Evolutionary conservation across 2,797 vertebrate genomes (phyloP), one percentile per base, ranked within the genome.

Genomic region (Aselliscus stoliczkanus): DNA sequence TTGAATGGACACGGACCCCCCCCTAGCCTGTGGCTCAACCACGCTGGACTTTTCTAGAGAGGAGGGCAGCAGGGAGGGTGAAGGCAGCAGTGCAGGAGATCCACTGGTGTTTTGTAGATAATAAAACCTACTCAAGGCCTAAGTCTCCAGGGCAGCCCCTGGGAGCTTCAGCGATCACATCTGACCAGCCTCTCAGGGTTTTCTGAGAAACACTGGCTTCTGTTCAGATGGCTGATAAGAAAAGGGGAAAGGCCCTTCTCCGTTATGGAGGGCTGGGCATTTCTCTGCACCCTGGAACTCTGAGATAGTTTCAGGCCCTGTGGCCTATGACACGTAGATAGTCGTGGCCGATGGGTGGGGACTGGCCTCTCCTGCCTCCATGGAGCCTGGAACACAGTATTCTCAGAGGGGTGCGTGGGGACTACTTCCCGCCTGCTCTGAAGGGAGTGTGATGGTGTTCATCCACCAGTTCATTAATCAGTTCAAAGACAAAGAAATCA

Each of bases 361-460:
- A 69, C 21, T 4, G 39, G 20, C 50, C 21, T 6, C 37, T n/a
- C 11, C 11, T 47, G 29, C 27, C n/a, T 42, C 39, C 1, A 1
- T 52, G 7, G 13, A 17, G 50, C 9, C 39, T 54, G 31, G 6
- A 17, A 39, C 31, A 6, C 14, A 1, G 56, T 15, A 4, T 62
- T 18, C 65, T 44, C 37, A 9, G 56, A 18, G 14, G n/a, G 23
- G 52, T 37, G 7, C 12, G 2, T 6, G 1, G 44, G 50, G 47
- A 4, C 20, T 0, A 9, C 29, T 21, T 7, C n/a, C n/a, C 20
- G 3, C 7, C 31, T 9, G 17, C 80, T 77, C 21, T 1, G 27
- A 50, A 9, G 29, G 18, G 47, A 50, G 39, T 0, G 0, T 0
- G 37, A 10, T 21, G 14, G 50, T 56, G 44, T 42, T 27, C 10